Base-by-base conservation (phyloP, 1,140 invertebrate genomes). In the Drosophila burlai region DNA sequence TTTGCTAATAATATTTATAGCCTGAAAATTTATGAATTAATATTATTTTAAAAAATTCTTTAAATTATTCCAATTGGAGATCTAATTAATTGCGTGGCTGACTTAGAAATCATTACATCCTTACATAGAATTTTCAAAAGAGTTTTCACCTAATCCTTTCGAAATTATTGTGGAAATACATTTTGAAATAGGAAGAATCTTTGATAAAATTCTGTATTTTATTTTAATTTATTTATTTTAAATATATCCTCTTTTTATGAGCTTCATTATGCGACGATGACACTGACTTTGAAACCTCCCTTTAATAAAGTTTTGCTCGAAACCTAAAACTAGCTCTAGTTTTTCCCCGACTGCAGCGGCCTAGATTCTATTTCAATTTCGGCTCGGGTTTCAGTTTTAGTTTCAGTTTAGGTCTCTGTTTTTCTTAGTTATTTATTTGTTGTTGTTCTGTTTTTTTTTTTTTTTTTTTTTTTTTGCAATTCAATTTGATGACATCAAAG, bases 401-500 rank as follows among this genome's bases (percentile, higher is more conserved):
- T 40, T 36, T 40, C 18, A 13, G 7, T 29, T 29, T 29, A 29
- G 29, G 29, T 29, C 1, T 29, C 29, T 29, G 29, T 29, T 29
- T 29, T 29, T 36, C 5, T 36, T 15, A 21, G 13, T 21, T 24
- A 16, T 54, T 38, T 38, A 24, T 24, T 38, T 36, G 11, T 29
- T n/a, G 24, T 26, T 49, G 24, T 26, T n/a, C 15, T 57, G 16
- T 38, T 24, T 69, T 57, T 57, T 24, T 64, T 49, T 26, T 57
- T 67, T 76, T 38, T 24, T 69, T 57, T 57, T 24, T 64, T 49
- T 26, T 57, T 67, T 76, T 57, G 45, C 75, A 79, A 71, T 76
- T 73, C 61, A 85, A 84, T 90, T 89, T 81, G 81, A 69, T 76
- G 78, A 76, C 57, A 89, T 80, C 81, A 83, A 77, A 77, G 76